These are phyloP conservation scores for Folsomia manolachei DNA, from an alignment of 2,888 invertebrate genomes.

Conservation along the genomic window DNA sequence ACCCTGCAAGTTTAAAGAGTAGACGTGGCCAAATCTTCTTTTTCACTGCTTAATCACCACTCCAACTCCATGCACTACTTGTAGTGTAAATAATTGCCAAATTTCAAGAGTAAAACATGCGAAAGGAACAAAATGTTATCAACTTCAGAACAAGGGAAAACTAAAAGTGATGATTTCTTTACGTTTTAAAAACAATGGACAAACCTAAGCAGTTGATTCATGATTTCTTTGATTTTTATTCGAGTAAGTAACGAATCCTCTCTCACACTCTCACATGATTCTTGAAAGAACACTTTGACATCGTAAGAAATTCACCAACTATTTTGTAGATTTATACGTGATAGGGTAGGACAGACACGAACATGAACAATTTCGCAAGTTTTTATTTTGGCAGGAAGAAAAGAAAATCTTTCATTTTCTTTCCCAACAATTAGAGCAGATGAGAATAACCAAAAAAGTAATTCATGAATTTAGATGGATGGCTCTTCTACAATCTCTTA, in stretches of 20 bases:
- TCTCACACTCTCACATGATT: background rate
- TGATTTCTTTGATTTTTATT: background rate
- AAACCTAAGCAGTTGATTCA: background rate
- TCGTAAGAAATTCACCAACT: background rate
- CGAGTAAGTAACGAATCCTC: too few relatives aligned
- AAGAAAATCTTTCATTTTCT: background rate
- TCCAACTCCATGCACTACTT: too few relatives aligned
- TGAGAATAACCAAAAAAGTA: background rate
- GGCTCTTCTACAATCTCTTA: too few relatives aligned
- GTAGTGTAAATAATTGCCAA: too few relatives aligned
- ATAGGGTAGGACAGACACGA: background rate
- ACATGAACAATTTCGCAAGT: conserved; percentile 5
- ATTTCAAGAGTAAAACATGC: background rate
- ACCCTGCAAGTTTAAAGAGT: background rate
- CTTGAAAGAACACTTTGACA: too few relatives aligned
- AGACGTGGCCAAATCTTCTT: too few relatives aligned
- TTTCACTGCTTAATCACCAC: too few relatives aligned
- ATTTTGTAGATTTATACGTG: background rate
- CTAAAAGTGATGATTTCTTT: too few relatives aligned
- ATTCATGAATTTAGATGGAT: too few relatives aligned
- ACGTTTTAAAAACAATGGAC: background rate
- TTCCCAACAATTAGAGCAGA: conserved; percentile 2
- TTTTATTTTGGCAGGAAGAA: background rate
- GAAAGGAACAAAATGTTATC: too few relatives aligned
- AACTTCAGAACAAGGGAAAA: too few relatives aligned